phyloP scores from a whole-genome alignment of 2,797 vertebrate genomes.

The Lagorchestes hirsutus region DNA sequence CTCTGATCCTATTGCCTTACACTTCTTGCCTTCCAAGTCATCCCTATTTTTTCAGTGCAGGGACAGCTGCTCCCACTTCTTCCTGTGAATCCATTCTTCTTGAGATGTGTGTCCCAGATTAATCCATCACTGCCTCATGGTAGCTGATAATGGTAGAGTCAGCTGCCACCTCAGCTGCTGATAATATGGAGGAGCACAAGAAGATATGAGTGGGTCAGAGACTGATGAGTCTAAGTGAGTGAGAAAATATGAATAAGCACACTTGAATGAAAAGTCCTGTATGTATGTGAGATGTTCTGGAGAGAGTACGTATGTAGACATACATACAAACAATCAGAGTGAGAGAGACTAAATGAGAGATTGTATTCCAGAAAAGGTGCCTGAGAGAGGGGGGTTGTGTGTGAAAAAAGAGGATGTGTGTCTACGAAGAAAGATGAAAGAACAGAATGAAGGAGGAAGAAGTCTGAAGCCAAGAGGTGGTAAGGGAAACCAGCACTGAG shows the following conservation, averaged over 20 bases:
- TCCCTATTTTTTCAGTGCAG: neutral
- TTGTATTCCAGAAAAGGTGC: neutral
- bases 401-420: neutral
- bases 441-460: neutral
- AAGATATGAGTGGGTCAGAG: neutral
- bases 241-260: neutral
- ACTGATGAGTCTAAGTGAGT: neutral
- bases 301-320: rapidly evolving
- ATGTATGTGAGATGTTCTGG: neutral
- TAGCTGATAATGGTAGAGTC: constrained; percentile 36
- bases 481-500: neutral
- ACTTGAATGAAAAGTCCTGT: neutral
- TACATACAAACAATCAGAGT: neutral
- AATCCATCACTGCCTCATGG: constrained; percentile 1
- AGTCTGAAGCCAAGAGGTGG: neutral
- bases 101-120: neutral
- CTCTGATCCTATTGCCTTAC: neutral
- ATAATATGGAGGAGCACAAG: neutral
- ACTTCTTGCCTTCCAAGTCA: neutral
- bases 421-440: constrained; percentile 32
- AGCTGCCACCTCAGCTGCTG: neutral
- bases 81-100: neutral
- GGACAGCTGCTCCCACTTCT: neutral
- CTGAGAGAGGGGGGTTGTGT: neutral
- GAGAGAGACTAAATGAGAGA: neutral